Evolutionary conservation across 1,140 invertebrate species (phyloP).

Genomic region (Leguminivora glycinivorella): DNA sequence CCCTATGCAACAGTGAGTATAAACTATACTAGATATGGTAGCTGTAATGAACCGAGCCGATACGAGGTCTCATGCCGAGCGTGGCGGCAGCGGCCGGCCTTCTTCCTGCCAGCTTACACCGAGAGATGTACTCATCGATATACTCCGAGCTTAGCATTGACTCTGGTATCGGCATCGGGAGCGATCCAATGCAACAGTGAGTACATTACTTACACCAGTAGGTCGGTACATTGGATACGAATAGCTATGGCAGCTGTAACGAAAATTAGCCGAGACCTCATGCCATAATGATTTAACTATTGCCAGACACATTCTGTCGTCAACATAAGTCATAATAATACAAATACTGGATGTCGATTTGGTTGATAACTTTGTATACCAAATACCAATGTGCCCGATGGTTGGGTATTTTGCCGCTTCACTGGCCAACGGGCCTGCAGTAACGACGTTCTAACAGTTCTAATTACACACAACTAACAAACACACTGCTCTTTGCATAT

Average conservation of each 20-base stretch:
- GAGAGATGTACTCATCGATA: constrained; percentile 93
- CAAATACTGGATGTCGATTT: background rate
- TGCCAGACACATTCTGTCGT: too few species aligned
- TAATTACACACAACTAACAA: background rate
- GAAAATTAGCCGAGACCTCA: constrained; percentile 82
- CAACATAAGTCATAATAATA: background rate
- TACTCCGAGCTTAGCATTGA: constrained; percentile 91
- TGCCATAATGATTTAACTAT: constrained; percentile 49
- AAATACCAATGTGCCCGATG: background rate
- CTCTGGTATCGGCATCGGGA: constrained; percentile 83
- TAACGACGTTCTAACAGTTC: background rate
- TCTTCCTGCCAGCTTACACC: constrained; percentile 85
- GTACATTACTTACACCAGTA: too few species aligned
- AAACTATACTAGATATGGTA: constrained; percentile 71
- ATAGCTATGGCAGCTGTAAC: constrained; percentile 86
- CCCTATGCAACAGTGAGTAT: constrained; percentile 60
- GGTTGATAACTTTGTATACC: background rate
- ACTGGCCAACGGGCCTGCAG: background rate
- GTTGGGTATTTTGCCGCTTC: background rate
- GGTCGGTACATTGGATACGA: too few species aligned
- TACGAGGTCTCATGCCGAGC: constrained; percentile 79
- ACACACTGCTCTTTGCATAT: too few species aligned
- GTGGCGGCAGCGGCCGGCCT: constrained; percentile 73
- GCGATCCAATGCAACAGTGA: constrained; percentile 62
- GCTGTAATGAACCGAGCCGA: constrained; percentile 86